Evolutionary conservation across 2,797 vertebrate species (phyloP).

Genomic region (Borostomias antarcticus): DNA sequence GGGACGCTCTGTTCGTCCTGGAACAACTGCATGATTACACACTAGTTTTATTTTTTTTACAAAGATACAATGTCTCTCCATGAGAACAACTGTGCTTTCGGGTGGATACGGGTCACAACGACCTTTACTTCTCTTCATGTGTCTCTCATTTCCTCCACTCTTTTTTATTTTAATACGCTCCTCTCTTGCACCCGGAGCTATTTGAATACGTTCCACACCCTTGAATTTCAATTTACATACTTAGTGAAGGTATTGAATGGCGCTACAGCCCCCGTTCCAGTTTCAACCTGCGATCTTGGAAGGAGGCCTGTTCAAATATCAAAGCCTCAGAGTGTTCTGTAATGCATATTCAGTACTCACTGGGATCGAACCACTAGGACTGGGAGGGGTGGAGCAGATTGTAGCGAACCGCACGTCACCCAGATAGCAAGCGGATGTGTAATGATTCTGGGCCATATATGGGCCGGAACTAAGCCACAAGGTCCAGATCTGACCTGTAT

Average conservation of each 20-base stretch:
- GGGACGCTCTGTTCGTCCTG: slow-evolving; percentile 9
- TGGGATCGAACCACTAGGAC: slow-evolving; percentile 34
- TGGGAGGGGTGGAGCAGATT: slow-evolving; percentile 17
- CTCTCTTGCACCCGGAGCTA: background rate
- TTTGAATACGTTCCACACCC: slow-evolving; percentile 3
- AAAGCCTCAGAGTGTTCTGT: slow-evolving; percentile 11
- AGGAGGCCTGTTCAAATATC: slow-evolving; percentile 5
- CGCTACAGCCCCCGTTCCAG: background rate
- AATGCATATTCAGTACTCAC: background rate
- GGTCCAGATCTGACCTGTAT: too few species aligned
- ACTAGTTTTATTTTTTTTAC: background rate
- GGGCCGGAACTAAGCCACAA: too few species aligned
- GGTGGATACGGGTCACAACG: background rate
- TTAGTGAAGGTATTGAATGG: background rate
- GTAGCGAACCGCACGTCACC: slow-evolving; percentile 27
- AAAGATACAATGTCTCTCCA: background rate
- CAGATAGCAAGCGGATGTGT: too few species aligned
- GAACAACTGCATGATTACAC: background rate
- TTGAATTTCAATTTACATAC: slow-evolving; percentile 5
- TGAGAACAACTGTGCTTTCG: background rate
- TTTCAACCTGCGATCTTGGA: slow-evolving; percentile 3
- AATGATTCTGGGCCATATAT: too few species aligned
- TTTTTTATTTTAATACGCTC: background rate
- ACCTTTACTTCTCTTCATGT: background rate
- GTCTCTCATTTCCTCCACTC: background rate